A percentile compares a stretch with the other conserved stretches of the same genome.
Evolutionary conservation across 2,888 invertebrate genomes (phyloP).

Genomic region (Exephanes ischioxanthus): DNA sequence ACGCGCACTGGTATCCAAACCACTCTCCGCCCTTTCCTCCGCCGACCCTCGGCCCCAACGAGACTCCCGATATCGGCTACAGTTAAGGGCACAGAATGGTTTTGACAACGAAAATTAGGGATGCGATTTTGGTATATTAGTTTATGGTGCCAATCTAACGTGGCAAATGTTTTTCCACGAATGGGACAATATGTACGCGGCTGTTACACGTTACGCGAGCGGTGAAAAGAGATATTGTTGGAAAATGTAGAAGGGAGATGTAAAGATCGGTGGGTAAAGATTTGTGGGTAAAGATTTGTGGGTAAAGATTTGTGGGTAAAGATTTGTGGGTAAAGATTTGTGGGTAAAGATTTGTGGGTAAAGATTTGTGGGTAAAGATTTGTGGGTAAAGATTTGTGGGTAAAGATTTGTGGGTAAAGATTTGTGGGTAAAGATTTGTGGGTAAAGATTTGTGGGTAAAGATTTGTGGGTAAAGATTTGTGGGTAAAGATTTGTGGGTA

Average conservation of each 20-base stretch:
- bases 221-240: background rate
- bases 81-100: background rate
- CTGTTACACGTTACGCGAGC: background rate
- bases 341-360: no score
- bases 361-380: no score
- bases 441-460: no score
- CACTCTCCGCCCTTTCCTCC: background rate
- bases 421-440: no score
- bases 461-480: no score
- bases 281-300: background rate
- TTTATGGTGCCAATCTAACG: background rate
- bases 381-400: no score
- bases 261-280: background rate
- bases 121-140: constrained; percentile 5
- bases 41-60: background rate
- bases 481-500: no score
- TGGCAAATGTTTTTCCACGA: background rate
- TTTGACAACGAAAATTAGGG: constrained; percentile 8
- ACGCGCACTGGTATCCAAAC: background rate
- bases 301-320: background rate
- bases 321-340: no score
- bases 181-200: background rate
- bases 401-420: no score
- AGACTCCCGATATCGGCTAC: constrained; percentile 10
- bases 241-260: background rate